Conservation (phyloP, 2,888 invertebrate genomes). For the Gymnocheta viridis region DNA sequence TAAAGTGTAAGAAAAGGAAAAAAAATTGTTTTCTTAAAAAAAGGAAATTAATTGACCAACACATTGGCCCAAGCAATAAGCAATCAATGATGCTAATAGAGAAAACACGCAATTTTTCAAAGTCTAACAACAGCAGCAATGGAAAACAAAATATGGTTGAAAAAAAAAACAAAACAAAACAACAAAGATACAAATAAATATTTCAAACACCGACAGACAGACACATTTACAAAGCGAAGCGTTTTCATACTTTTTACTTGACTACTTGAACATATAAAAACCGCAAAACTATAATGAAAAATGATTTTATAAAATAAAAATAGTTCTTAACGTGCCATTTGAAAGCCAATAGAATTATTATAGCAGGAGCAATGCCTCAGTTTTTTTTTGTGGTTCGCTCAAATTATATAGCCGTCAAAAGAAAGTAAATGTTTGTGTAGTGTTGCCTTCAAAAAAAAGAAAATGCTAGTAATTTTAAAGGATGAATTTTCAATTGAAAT, state of each 20-base stretch:
- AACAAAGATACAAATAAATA: neutral
- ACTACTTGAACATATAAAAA: neutral
- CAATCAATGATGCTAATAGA: constrained; percentile 65
- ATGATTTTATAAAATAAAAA: constrained; percentile 48
- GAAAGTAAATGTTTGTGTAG: constrained; percentile 60
- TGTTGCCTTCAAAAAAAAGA: neutral
- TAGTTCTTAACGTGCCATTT: constrained; percentile 31
- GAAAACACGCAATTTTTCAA: constrained; percentile 65
- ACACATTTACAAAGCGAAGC: neutral
- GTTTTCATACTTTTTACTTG: neutral
- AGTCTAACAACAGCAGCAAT: constrained; percentile 41
- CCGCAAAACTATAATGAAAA: constrained; percentile 46
- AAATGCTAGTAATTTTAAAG: constrained; percentile 10
- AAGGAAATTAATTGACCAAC: constrained; percentile 56
- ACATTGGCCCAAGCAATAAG: constrained; percentile 54
- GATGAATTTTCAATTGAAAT: constrained; percentile 22
- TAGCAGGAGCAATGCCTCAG: neutral
- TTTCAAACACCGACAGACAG: neutral
- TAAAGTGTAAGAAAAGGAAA: constrained; percentile 11
- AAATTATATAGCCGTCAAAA: constrained; percentile 57
- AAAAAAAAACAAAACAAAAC: neutral
- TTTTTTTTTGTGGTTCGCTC: neutral
- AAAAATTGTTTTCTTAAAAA: neutral
- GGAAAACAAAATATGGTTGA: neutral
- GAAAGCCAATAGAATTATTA: constrained; percentile 45